A percentile compares a stretch with the other conserved stretches of the same genome.
These are phyloP conservation scores for Sipha flava DNA, from an alignment of 1,140 invertebrate species.

Conservation along the genomic window DNA sequence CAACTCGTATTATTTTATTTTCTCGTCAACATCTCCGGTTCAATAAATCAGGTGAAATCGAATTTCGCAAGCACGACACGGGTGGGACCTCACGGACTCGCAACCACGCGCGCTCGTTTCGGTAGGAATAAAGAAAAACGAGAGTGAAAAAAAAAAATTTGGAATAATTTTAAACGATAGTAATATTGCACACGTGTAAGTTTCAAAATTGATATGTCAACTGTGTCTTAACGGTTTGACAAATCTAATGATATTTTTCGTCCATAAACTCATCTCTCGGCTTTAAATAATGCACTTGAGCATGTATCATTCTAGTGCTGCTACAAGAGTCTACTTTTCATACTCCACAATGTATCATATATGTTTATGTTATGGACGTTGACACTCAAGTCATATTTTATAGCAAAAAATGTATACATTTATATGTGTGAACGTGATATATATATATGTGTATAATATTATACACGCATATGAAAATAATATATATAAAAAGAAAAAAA, in stretches of 20 bases:
- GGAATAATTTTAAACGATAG: slow-evolving; percentile 25
- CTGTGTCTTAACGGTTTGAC: slow-evolving; percentile 5
- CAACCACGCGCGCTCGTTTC: too few species aligned
- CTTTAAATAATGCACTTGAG: slow-evolving; percentile 21
- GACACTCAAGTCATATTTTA: neutral
- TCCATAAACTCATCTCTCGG: neutral
- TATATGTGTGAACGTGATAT: too few species aligned
- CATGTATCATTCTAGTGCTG: neutral
- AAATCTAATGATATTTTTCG: slow-evolving; percentile 23
- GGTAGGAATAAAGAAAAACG: too few species aligned
- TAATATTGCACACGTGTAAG: neutral
- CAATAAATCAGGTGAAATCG: slow-evolving; percentile 18
- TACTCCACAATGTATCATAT: too few species aligned
- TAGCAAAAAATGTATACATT: neutral
- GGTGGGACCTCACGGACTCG: too few species aligned
- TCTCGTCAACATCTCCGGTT: neutral
- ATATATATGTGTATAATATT: too few species aligned
- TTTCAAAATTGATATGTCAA: slow-evolving; percentile 29
- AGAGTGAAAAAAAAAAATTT: neutral
- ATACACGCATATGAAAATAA: too few species aligned
- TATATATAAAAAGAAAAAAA: too few species aligned
- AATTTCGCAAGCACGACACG: neutral
- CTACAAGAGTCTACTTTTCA: neutral
- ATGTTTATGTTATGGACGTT: too few species aligned
- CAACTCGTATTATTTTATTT: neutral